phyloP scores from a whole-genome alignment of 2,888 invertebrate genomes.

The Thera obeliscata region DNA sequence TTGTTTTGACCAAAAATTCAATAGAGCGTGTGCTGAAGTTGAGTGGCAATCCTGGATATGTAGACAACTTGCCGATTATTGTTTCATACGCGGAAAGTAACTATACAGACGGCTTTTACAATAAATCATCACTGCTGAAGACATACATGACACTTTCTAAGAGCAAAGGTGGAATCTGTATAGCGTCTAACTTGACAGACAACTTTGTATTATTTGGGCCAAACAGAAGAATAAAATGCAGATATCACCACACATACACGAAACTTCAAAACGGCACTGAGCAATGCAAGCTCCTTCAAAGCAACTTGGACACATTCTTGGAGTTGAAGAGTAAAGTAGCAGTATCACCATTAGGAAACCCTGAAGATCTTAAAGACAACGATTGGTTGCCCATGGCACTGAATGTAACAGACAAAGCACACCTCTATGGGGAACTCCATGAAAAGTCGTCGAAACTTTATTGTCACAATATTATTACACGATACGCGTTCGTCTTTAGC shows the following conservation, averaged over 20 bases:
- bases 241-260: constrained; percentile 46
- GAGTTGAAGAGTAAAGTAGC: constrained; percentile 49
- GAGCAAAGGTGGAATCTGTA: constrained; percentile 74
- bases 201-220: constrained; percentile 75
- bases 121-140: constrained; percentile 45
- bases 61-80: constrained; percentile 86
- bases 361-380: constrained; percentile 55
- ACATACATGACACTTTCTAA: constrained; percentile 58
- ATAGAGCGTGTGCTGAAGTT: constrained; percentile 57
- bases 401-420: constrained; percentile 41
- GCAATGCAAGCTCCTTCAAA: constrained; percentile 62
- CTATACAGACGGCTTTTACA: constrained; percentile 63
- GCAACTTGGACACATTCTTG: constrained; percentile 52
- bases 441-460: constrained; percentile 54
- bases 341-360: constrained; percentile 71
- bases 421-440: constrained; percentile 57
- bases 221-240: constrained; percentile 77
- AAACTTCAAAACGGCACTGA: constrained; percentile 51
- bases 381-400: constrained; percentile 60
- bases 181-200: constrained; percentile 58
- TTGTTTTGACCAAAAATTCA: constrained; percentile 61
- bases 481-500: constrained; percentile 59
- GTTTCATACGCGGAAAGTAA: constrained; percentile 63
- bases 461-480: constrained; percentile 66
- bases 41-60: constrained; percentile 93